Evolutionary conservation across 2,888 invertebrate genomes (phyloP), one percentile per base, ranked within the genome.

Genomic region (Nudaria mundana): DNA sequence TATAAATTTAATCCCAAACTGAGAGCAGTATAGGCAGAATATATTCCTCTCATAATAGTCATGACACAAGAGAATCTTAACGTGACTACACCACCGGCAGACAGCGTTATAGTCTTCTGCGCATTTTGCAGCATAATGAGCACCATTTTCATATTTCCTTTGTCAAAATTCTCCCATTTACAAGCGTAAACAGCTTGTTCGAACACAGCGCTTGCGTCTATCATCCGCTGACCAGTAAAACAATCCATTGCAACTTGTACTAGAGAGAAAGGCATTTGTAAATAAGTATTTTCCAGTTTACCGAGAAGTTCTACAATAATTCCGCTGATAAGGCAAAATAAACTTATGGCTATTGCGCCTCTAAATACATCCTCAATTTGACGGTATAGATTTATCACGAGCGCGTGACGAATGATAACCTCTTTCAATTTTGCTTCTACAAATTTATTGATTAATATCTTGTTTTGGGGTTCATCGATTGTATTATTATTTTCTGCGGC

Each of bases 131-230:
- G 52, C 48, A 83, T 71, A 3, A 80, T 26, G 7, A 71, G 37
- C 0, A 81, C 66, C 10, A 67, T 69, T 40, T 66, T 77, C 71
- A 63, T 76, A 33, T 81, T 82, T 1, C 37, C 13, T 1, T 43
- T 62, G 31, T 76, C 65, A 14, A 80, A 81, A 11, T 74, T 72
- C 52, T 83, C 82, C 82, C 83, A 84, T 20, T 75, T 66, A 25
- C 76, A 77, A 23, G 56, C 56, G 22, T 81, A 83, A 0, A 83
- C 68, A 0, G 81, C 71, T 0, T 43, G 40, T 30, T 76, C 74
- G 13, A 83, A 80, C 0, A 37, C 31, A 0, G 49, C 11, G 38
- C 68, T 70, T 0, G 81, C 77, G n/a, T 82, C 76, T 32, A 75
- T 69, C 0, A 83, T 46, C 1, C 66, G 61, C 43, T 82, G 83